Conservation (phyloP, 2,797 vertebrate species). For the Enteromius viviparus region DNA sequence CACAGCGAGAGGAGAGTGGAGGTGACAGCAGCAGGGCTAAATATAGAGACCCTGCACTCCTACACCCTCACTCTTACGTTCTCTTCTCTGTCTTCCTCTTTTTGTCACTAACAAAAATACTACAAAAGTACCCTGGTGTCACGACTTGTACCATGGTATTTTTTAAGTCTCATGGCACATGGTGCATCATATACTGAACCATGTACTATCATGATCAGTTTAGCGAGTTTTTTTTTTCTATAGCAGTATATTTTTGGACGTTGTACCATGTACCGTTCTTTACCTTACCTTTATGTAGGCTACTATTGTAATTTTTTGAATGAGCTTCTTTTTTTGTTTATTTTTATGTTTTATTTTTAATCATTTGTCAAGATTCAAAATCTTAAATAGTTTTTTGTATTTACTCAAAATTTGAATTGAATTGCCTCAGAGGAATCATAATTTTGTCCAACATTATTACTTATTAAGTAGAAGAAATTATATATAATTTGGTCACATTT, state of each 20-base stretch:
- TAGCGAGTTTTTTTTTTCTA: not conserved
- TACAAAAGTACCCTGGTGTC: not conserved
- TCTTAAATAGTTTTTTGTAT: not conserved
- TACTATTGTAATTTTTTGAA: too few species aligned
- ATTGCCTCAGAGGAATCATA: not conserved
- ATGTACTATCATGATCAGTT: not conserved
- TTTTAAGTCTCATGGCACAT: not conserved
- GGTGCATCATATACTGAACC: not conserved
- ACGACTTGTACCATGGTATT: not conserved
- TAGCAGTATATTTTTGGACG: not conserved
- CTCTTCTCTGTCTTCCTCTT: constrained; percentile 61
- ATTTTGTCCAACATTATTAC: not conserved
- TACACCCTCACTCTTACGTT: constrained; percentile 63
- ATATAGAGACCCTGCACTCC: constrained; percentile 76
- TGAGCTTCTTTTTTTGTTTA: not conserved
- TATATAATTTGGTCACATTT: not conserved
- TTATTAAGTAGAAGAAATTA: not conserved
- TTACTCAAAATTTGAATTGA: not conserved
- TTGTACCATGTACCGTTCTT: not conserved
- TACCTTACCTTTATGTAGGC: not conserved
- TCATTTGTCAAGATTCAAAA: not conserved
- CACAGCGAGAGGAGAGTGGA: constrained; percentile 77
- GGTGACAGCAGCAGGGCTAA: constrained; percentile 79
- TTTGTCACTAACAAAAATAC: constrained; percentile 21
- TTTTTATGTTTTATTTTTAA: not conserved